These are phyloP conservation scores for Agonum fuliginosum DNA, from an alignment of 2,888 invertebrate species.

Conservation along the genomic window DNA sequence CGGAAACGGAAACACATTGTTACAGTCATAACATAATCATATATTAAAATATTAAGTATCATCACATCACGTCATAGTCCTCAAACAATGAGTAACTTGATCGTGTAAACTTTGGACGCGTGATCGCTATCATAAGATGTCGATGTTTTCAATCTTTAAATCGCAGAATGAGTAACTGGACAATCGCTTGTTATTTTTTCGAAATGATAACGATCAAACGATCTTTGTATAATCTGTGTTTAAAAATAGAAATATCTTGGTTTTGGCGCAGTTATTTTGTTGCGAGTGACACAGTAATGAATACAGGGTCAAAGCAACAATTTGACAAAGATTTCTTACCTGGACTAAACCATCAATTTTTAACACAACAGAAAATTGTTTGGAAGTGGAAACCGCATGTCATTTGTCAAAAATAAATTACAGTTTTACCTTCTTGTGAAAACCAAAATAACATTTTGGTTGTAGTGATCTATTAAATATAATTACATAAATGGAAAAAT, in stretches of 20 bases:
- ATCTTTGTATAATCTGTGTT: not conserved
- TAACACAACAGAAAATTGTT: not conserved
- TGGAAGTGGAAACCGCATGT: too few relatives aligned
- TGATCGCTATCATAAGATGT: slow-evolving; percentile 18
- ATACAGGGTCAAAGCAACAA: not conserved
- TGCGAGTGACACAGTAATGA: not conserved
- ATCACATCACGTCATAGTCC: slow-evolving; percentile 37
- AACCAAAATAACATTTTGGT: too few relatives aligned
- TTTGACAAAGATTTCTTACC: not conserved
- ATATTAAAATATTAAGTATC: slow-evolving; percentile 48
- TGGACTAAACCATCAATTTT: not conserved
- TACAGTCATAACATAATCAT: slow-evolving; percentile 52
- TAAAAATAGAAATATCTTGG: slow-evolving; percentile 21
- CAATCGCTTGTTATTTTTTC: not conserved
- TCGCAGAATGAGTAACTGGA: not conserved
- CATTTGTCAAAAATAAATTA: slow-evolving; percentile 2
- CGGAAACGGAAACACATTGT: slow-evolving; percentile 57
- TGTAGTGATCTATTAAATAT: not conserved
- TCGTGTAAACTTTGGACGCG: slow-evolving; percentile 33
- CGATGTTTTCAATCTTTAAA: slow-evolving; percentile 1
- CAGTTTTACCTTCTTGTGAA: not conserved
- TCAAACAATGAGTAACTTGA: slow-evolving; percentile 48
- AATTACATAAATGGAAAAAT: too few relatives aligned
- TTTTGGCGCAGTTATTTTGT: not conserved
- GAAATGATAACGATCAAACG: not conserved